Evolutionary conservation across 2,888 invertebrate genomes (phyloP).

Genomic region (Ecdyonurus torrentis): DNA sequence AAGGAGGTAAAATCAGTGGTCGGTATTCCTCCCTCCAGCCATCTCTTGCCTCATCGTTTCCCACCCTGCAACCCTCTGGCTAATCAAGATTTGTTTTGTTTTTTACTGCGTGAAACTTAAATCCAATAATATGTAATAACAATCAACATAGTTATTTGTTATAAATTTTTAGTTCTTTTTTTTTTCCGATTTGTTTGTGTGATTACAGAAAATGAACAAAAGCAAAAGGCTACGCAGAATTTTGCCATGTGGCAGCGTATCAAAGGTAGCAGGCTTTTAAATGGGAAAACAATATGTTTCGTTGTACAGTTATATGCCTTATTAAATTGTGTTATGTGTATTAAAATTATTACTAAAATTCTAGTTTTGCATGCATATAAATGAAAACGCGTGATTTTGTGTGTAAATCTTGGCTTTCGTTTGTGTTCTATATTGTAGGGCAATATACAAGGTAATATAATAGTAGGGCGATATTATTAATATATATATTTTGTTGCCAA

Average conservation of each 20-base stretch:
- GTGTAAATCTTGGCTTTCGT: no score
- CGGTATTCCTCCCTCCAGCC: slow-evolving; percentile 40
- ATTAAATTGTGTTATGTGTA: no score
- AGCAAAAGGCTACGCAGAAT: slow-evolving; percentile 41
- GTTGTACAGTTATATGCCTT: no score
- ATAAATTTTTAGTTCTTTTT: slow-evolving; percentile 2
- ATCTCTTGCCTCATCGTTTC: not conserved
- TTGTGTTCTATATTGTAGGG: no score
- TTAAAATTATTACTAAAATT: no score
- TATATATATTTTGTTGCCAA: no score
- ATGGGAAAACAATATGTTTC: no score
- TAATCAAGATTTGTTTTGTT: not conserved
- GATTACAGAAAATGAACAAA: slow-evolving; percentile 50
- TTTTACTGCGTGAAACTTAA: not conserved
- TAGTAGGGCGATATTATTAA: no score
- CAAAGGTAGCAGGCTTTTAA: slow-evolving; percentile 39
- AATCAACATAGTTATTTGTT: not conserved
- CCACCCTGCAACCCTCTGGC: not conserved
- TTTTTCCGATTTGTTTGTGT: slow-evolving; percentile 17
- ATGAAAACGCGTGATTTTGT: no score
- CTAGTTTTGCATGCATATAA: no score
- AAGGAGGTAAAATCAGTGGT: slow-evolving; percentile 97
- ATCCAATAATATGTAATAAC: not conserved
- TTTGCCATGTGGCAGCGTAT: slow-evolving; percentile 43
- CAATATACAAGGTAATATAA: no score